A percentile compares a stretch with the other conserved stretches of the same genome.
These are phyloP conservation scores for Xestoiulus laeticollis DNA, from an alignment of 2,888 invertebrate genomes.

Conservation along the genomic window DNA sequence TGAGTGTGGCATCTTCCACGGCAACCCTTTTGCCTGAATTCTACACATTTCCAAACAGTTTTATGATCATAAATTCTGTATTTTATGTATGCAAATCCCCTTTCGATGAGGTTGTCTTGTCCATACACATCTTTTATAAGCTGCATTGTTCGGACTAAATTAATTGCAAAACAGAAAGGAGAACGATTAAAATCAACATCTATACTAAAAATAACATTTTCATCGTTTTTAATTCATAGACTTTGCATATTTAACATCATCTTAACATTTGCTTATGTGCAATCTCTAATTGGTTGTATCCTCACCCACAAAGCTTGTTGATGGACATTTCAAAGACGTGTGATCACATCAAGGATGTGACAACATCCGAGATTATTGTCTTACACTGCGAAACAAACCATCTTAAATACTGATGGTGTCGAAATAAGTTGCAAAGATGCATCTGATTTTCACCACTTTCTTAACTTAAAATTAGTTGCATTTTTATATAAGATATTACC, in stretches of 20 bases:
- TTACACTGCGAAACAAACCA: too few relatives aligned
- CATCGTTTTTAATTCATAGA: neutral
- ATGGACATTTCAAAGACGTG: too few relatives aligned
- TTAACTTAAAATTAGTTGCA: too few relatives aligned
- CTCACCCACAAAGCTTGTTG: constrained; percentile 6
- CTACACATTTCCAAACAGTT: constrained; percentile 16
- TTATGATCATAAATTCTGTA: constrained; percentile 34
- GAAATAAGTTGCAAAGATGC: too few relatives aligned
- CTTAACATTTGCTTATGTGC: neutral
- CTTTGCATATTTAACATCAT: neutral
- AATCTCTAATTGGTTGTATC: neutral
- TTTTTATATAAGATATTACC: too few relatives aligned
- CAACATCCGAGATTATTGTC: too few relatives aligned
- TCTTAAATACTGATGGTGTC: too few relatives aligned
- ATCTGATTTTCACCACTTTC: too few relatives aligned
- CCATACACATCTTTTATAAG: constrained; percentile 36
- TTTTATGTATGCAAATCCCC: constrained; percentile 20
- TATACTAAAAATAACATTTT: neutral
- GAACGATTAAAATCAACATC: neutral
- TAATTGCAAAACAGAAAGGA: neutral
- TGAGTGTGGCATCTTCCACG: constrained; percentile 44
- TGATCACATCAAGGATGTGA: too few relatives aligned
- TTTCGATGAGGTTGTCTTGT: constrained; percentile 32
- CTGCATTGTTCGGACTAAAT: constrained; percentile 3
- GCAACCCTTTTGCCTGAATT: constrained; percentile 29